Base-by-base conservation (phyloP, 2,888 invertebrate genomes). In the Stenotaenia linearis region DNA sequence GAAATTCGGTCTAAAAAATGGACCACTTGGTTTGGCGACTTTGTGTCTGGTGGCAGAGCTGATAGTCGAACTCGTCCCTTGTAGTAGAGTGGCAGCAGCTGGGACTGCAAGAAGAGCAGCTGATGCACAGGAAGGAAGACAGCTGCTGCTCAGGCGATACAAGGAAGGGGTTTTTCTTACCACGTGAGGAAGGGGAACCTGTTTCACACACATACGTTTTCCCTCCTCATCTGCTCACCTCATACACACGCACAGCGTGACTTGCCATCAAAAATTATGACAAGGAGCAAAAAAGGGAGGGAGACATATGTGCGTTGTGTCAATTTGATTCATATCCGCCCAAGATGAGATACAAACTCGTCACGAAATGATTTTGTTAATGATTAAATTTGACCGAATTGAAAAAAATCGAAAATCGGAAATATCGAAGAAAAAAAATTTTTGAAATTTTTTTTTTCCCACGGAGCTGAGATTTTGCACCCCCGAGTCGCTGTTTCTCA, bases 91-190 rank as follows among this genome's bases (percentile, higher is more conserved):
- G 69, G 69, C 69, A 69, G 69, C 69, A 69, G 69, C 69, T 69
- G 69, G 69, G 15, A 69, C 25, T 69, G 69, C 25, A 28, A 69
- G 69, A 69, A 69, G 69, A 69, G 69, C 69, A 69, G 69, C 69
- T 69, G 69, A 69, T 69, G 69, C 25, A 69, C 69, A 69, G 69
- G 69, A 69, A 69, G 69, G 69, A 69, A 69, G 69, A 69, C 69
- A 69, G 69, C 69, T 69, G 69, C 69, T 69, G 69, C 69, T 69
- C 69, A 69, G 23, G 69, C 69, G 69, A 69, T 69, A 69, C 25
- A 69, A 69, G 69, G 69, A 69, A 69, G 69, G 69, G 69, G 69
- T 69, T 69, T 69, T 69, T 69, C 69, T 69, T 69, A 69, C 69
- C 69, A 69, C 69, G 69, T 69, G 69, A 69, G 25, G 12, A 9